Evolutionary conservation across 2,888 invertebrate genomes (phyloP).

Genomic region (Creontiades dilutus): DNA sequence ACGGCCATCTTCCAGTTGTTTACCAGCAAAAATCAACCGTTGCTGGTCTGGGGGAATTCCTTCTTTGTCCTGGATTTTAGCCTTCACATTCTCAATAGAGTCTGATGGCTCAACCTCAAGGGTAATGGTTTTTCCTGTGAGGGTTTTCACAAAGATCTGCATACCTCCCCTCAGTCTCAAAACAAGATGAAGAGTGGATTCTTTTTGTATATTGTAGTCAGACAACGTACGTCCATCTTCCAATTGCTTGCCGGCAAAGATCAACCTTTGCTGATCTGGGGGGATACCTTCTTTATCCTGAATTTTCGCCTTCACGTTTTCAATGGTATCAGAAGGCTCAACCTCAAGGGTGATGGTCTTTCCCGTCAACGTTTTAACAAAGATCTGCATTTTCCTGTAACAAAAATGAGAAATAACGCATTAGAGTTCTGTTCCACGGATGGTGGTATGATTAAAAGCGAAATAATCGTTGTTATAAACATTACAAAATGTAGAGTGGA

Average conservation of each 20-base stretch:
- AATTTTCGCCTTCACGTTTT: too few relatives aligned
- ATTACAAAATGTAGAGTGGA: too few relatives aligned
- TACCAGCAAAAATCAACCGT: constrained; percentile 82
- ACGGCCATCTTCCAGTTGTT: constrained; percentile 83
- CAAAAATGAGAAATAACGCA: constrained; percentile 77
- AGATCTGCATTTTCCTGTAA: constrained; percentile 83
- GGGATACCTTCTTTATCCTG: too few relatives aligned
- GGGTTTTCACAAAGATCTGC: constrained; percentile 80
- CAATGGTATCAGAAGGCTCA: too few relatives aligned
- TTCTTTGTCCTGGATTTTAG: constrained; percentile 79
- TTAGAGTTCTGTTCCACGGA: constrained; percentile 81
- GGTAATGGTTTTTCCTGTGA: constrained; percentile 79
- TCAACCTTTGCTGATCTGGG: too few relatives aligned
- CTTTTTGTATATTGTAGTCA: too few relatives aligned
- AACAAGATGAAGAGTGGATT: too few relatives aligned
- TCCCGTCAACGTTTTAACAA: constrained; percentile 80
- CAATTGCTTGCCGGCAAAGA: too few relatives aligned
- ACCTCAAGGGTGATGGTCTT: too few relatives aligned
- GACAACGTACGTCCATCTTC: too few relatives aligned
- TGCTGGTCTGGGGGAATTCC: constrained; percentile 81
- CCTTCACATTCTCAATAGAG: constrained; percentile 66
- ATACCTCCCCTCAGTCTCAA: constrained; percentile 75
- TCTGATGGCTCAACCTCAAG: constrained; percentile 74
- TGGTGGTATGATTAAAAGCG: constrained; percentile 77
- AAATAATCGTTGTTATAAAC: too few relatives aligned